Evolutionary conservation across 2,888 invertebrate genomes (phyloP), one percentile per base, ranked within the genome.

Genomic region (Drosophila helvetica): DNA sequence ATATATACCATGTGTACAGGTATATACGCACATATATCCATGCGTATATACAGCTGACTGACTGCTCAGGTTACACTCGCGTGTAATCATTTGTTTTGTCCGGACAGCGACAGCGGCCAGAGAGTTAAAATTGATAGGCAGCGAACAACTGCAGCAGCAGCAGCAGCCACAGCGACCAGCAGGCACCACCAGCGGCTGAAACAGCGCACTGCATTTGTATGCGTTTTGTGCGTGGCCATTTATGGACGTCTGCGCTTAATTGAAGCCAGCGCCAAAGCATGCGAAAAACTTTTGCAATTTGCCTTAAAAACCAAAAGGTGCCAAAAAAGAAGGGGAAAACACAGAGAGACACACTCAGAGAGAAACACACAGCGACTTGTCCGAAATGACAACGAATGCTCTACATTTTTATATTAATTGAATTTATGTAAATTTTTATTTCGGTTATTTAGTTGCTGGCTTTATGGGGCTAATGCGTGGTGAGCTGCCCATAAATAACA

Each of bases 61-160:
- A 38, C 85, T 74, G 85, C 88, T 88, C 88, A 88, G 74, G 88
- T 88, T 84, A 88, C 86, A 83, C 78, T 82, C 88, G 75, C 78
- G 78, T 78, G 83, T 88, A 83, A 80, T 84, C 83, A 84, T 88
- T 88, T 86, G 86, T 84, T 85, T 84, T 73, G 74, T 58, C 52
- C 61, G 59, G 79, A 87, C 86, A 87, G 77, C 78, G 67, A 79
- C 79, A 84, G 71, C 70, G 51, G 60, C 54, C 64, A 54, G 66
- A 79, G 51, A 64, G 53, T 60, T 74, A 78, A 87, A 86, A 84
- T 82, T 82, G 81, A 82, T 87, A 87, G 81, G 85, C 87, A 84
- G 85, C 56, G 61, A 81, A 85, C 85, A 79, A 75, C 80, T 55
- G 60, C 64, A 72, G 64, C 70, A 59, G 63, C 56, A 66, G 60